phyloP scores from a whole-genome alignment of 2,888 invertebrate genomes.

The Meteorus colon region DNA sequence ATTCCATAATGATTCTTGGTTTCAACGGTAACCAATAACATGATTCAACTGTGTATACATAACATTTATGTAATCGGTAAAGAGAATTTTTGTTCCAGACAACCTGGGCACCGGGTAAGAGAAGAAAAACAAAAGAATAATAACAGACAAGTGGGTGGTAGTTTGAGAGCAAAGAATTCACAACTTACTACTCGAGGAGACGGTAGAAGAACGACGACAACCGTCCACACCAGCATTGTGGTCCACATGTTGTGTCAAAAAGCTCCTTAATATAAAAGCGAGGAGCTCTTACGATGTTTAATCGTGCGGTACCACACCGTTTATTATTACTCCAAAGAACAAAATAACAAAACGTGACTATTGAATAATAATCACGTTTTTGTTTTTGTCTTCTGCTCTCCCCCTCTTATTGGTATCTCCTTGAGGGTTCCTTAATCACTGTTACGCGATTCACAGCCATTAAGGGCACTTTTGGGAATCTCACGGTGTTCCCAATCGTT shows the following conservation, averaged over 20 bases:
- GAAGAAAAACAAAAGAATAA: conserved; percentile 21
- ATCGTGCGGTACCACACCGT: conserved; percentile 43
- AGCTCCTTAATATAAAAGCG: conserved; percentile 46
- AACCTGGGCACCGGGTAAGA: no score
- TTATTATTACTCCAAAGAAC: background rate
- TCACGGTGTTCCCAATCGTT: conserved; percentile 3
- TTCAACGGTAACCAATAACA: no score
- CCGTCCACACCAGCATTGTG: conserved; percentile 69
- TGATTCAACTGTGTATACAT: no score
- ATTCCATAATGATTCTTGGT: no score
- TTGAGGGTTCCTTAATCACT: conserved; percentile 53
- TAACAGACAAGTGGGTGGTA: background rate
- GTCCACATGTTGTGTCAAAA: conserved; percentile 68
- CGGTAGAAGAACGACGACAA: conserved; percentile 66
- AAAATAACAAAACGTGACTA: conserved; percentile 11
- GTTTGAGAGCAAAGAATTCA: background rate
- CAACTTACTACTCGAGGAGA: conserved; percentile 67
- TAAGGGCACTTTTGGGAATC: conserved; percentile 18
- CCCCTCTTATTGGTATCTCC: conserved; percentile 61
- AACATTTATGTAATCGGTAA: no score
- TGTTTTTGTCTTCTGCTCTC: conserved; percentile 9
- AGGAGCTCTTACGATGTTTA: conserved; percentile 61
- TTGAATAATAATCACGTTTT: conserved; percentile 3
- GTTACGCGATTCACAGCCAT: conserved; percentile 62
- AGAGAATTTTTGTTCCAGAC: no score